Percentiles rank a stretch among this genome's conserved stretches.
Conservation (phyloP, 2,113 vertebrate species). For the Montifringilla adamsi region DNA sequence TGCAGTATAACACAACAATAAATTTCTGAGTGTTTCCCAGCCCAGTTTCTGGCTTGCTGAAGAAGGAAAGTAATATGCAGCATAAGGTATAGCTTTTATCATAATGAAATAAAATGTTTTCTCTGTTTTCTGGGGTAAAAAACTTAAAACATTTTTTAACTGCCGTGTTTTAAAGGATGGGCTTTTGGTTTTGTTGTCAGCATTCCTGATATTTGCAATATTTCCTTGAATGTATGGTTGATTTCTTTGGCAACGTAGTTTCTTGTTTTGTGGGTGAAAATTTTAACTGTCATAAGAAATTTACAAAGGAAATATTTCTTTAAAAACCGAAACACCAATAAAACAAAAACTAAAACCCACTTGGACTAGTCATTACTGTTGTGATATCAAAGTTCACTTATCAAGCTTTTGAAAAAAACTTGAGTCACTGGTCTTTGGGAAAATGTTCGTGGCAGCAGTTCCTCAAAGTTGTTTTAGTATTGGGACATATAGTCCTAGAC, state of each 20-base stretch:
- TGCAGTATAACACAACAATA: not conserved
- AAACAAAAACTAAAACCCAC: fast-evolving
- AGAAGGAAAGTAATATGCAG: not conserved
- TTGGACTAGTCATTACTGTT: not conserved
- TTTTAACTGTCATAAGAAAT: not conserved
- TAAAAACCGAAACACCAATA: not conserved
- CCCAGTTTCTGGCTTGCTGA: not conserved
- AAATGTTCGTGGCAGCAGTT: not conserved
- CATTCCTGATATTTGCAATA: not conserved
- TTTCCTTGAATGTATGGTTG: not conserved
- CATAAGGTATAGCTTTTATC: not conserved
- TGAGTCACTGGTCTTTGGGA: not conserved
- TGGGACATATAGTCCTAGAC: not conserved
- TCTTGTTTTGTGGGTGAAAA: not conserved
- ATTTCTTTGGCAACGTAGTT: not conserved
- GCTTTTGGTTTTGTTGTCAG: not conserved
- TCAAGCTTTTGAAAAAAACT: not conserved
- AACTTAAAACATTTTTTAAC: not conserved
- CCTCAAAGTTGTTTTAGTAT: not conserved
- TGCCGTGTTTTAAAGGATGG: not conserved
- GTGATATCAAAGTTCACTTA: not conserved
- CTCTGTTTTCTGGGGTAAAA: not conserved
- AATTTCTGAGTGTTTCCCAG: not conserved
- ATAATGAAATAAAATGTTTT: not conserved
- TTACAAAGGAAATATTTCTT: not conserved